phyloP scores from a whole-genome alignment of 2,797 vertebrate species.

The Galagoides demidoff region DNA sequence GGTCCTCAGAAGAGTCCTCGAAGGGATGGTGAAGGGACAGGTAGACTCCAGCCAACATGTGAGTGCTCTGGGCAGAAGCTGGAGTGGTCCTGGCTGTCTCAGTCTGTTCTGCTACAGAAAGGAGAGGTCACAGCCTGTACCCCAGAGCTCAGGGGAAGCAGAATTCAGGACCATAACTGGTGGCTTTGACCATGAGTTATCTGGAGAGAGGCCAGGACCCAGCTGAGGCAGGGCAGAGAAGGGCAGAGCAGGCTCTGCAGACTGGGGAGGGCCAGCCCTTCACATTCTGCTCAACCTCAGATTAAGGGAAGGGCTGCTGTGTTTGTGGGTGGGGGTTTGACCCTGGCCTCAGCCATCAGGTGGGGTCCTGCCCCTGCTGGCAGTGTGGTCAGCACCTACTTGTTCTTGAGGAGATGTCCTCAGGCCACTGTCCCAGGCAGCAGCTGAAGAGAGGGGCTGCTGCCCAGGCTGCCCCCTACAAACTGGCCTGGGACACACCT shows the following conservation, averaged over 20 bases:
- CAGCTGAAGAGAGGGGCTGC: not conserved
- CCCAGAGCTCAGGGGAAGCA: too few relatives aligned
- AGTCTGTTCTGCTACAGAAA: not conserved
- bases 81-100: not conserved
- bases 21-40: not conserved
- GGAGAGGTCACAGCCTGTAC: not conserved
- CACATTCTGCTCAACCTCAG: not conserved
- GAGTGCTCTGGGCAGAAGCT: not conserved
- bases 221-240: not conserved
- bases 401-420: not conserved
- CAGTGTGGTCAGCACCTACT: too few relatives aligned
- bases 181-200: not conserved
- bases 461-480: not conserved
- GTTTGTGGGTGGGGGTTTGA: not conserved
- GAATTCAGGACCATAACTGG: not conserved
- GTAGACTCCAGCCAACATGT: rapidly evolving
- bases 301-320: not conserved
- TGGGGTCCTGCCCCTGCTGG: too few relatives aligned
- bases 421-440: not conserved
- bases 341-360: not conserved
- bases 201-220: not conserved
- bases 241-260: not conserved
- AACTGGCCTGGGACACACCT: not conserved
- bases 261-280: too few relatives aligned
- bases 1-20: not conserved